Evolutionary conservation across 37 sponge, comb jelly and placozoan species (phyloP).

Genomic region (Cladorhizidae sp.): DNA sequence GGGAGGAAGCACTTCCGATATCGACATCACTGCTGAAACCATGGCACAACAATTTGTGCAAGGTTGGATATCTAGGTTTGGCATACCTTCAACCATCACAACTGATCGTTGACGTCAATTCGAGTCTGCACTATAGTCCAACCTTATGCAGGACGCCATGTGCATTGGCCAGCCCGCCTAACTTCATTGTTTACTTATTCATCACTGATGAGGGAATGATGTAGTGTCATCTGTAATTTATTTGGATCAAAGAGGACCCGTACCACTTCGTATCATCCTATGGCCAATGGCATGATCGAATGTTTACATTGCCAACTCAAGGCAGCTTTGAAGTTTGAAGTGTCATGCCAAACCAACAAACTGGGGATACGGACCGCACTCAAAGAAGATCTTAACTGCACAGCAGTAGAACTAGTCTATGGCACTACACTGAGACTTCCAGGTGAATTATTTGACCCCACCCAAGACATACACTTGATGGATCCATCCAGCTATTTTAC

Average conservation of each 20-base stretch:
- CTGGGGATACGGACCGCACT: constrained; percentile 77
- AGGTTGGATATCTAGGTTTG: constrained; percentile 63
- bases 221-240: too few relatives aligned
- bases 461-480: constrained; percentile 1
- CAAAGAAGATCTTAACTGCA: constrained; percentile 60
- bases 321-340: constrained; percentile 46
- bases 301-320: constrained; percentile 66
- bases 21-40: constrained; percentile 55
- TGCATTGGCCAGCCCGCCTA: too few relatives aligned
- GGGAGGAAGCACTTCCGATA: constrained; percentile 61
- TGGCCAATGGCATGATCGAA: constrained; percentile 68
- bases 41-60: constrained; percentile 40
- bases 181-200: too few relatives aligned
- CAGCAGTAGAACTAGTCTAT: constrained; percentile 72
- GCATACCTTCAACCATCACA: constrained; percentile 53
- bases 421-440: constrained; percentile 75
- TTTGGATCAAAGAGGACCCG: constrained; percentile 42
- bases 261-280: constrained; percentile 69
- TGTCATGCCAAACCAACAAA: constrained; percentile 32
- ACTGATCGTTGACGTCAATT: constrained; percentile 72
- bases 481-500: constrained; percentile 34
- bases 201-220: too few relatives aligned
- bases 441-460: constrained; percentile 63
- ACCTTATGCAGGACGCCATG: constrained; percentile 49
- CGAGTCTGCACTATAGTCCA: constrained; percentile 35